Evolutionary conservation across 2,797 vertebrate species (phyloP), one percentile per base, ranked within the genome.

Genomic region (Urosaurus nigricauda): DNA sequence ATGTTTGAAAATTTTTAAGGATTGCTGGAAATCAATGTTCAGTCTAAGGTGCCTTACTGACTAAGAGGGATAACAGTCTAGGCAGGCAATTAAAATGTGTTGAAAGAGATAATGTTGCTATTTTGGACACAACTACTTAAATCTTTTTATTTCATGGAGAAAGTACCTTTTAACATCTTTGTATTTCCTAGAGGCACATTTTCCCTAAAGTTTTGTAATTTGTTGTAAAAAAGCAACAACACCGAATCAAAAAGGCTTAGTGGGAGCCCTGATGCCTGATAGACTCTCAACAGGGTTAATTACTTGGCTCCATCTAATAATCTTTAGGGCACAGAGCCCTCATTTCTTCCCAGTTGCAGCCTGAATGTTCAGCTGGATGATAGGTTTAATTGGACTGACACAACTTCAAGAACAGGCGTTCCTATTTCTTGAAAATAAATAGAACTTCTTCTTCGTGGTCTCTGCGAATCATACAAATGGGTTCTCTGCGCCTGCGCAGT

Each of bases 221-320:
- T 26, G 90, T 94, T 94, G 91, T 94, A 37, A 60, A 26, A 75
- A 88, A 51, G 9, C 9, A 51, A 51, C 47, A 51, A 74, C 79
- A 91, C 74, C 82, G 92, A 93, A 85, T 93, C 91, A 87, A 83
- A 77, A 11, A 88, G 91, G 89, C 35, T 84, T 95, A 89, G 80
- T 89, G 37, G 93, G 93, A 92, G 89, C 91, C 79, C 89, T 78
- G 91, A 60, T 94, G 93, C 91, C 71, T 91, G 90, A 95, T 94
- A 92, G 90, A 60, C 93, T 96, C 95, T 92, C 95, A 94, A 86
- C 86, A 91, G 87, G 93, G 94, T 95, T 96, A 97, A 97, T 97
- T 97, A 97, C 93, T 95, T 93, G 87, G 92, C 29, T 91, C n/a
- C 91, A 92, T 93, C 93, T 91, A 93, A 92, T 94, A 93, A 96